Evolutionary conservation across 2,888 invertebrate species (phyloP).

Genomic region (Chymomyza amoena): DNA sequence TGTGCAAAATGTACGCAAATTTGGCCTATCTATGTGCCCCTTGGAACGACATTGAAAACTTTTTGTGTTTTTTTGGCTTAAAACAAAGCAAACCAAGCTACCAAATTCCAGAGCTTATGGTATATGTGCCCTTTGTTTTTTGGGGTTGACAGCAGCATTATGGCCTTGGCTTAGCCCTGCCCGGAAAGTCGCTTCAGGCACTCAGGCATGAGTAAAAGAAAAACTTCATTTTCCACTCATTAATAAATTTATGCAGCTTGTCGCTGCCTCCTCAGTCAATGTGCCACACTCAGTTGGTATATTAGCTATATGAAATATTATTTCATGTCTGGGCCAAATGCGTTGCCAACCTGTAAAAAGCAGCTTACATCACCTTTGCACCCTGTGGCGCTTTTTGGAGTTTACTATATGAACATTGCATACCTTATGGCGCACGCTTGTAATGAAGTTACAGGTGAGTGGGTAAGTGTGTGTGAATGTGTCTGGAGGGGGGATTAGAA

Average conservation of each 20-base stretch:
- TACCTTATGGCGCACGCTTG: conserved; percentile 44
- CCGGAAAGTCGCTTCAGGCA: conserved; percentile 1
- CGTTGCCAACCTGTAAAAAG: conserved; percentile 18
- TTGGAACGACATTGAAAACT: conserved; percentile 1
- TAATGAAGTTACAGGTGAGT: conserved; percentile 69
- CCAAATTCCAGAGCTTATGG: conserved; percentile 44
- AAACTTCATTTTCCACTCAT: conserved; percentile 76
- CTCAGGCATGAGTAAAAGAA: conserved; percentile 24
- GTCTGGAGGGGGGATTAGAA: neutral
- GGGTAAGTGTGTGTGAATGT: conserved; percentile 1
- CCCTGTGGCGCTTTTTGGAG: conserved; percentile 17
- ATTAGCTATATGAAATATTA: conserved; percentile 75
- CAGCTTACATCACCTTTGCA: conserved; percentile 34
- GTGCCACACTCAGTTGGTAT: conserved; percentile 43
- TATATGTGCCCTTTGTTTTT: conserved; percentile 28
- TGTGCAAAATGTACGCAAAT: neutral
- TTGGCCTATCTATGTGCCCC: conserved; percentile 23
- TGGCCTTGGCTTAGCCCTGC: conserved; percentile 21
- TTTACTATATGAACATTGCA: conserved; percentile 43
- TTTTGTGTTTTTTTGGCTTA: neutral
- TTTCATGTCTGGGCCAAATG: conserved; percentile 48
- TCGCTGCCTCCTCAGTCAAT: conserved; percentile 19
- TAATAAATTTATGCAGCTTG: conserved; percentile 73
- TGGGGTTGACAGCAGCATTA: conserved; percentile 38
- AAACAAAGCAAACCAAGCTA: conserved; percentile 7